Evolutionary conservation across 2,888 invertebrate genomes (phyloP), one percentile per base, ranked within the genome.

Genomic region (Drepana falcataria): DNA sequence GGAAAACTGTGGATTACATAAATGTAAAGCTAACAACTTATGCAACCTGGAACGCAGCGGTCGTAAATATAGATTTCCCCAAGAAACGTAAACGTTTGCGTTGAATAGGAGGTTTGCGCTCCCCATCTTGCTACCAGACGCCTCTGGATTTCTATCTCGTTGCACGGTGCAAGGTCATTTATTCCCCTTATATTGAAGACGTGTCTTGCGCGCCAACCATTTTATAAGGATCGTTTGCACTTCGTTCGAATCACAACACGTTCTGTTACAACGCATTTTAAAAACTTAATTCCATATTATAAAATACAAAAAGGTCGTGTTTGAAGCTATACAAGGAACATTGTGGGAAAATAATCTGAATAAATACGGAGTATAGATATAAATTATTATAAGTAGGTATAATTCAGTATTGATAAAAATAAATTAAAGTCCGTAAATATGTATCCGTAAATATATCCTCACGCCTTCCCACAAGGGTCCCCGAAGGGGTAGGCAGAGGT

Each of bases 81-180:
- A 60, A 55, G 56, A 47, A 53, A 59, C 58, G 60, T 58, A 60
- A 66, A 63, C 61, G 58, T 66, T 64, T 56, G 33, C 56, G 53
- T 60, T 61, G 58, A 55, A 63, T 65, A n/a, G n/a, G 59, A 65
- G 68, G 65, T 71, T 63, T 69, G 70, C 68, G 73, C 73, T 77
- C 81, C 77, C 76, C 81, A 81, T 44, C 44, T 9, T 9, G 7
- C 71, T 69, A 72, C 66, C 55, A 61, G 21, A 65, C 66, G 74
- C 67, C 75, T 71, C 81, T 81, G 82, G 85, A 85, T 83, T 82
- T 77, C 75, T 79, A 77, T 70, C 82, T 77, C 84, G 85, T 86
- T 84, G 82, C 77, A 81, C 78, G 61, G 61, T 53, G 73, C 71
- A 69, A 75, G 79, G 82, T 84, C 85, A 82, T 86, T 82, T 82